A percentile compares a stretch with the other conserved stretches of the same genome.
Evolutionary conservation across 2,113 vertebrate species (phyloP).

Genomic region (Vicugna pacos): DNA sequence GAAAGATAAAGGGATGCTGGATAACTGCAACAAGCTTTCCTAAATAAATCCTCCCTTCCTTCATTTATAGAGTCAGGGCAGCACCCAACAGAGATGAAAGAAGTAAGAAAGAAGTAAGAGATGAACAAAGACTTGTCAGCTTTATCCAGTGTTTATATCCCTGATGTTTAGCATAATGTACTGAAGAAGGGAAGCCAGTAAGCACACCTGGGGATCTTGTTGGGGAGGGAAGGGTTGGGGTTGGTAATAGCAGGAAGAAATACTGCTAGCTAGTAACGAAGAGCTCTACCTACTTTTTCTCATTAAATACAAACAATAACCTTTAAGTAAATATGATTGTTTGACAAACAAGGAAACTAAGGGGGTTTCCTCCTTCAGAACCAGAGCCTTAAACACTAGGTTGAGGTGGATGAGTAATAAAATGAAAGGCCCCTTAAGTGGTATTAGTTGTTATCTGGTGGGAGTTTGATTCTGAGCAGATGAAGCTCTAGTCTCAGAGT

Average conservation of each 20-base stretch:
- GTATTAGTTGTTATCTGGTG: not conserved
- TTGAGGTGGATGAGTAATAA: not conserved
- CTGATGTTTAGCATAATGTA: not conserved
- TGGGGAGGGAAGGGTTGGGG: not conserved
- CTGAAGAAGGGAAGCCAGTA: not conserved
- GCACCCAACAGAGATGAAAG: not conserved
- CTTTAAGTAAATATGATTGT: not conserved
- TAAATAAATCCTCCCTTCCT: conserved; percentile 30
- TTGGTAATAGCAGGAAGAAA: not conserved
- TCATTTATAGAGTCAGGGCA: not conserved
- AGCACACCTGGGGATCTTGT: not conserved
- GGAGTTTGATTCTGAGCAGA: not conserved
- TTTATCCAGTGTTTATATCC: not conserved
- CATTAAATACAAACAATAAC: not conserved
- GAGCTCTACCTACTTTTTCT: not conserved
- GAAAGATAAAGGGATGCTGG: conserved; percentile 26
- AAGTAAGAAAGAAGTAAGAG: no score
- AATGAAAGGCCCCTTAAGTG: not conserved
- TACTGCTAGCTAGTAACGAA: not conserved
- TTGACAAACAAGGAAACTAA: conserved; percentile 41
- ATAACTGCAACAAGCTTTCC: not conserved
- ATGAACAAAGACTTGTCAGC: not conserved
- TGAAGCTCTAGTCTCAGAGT: not conserved
- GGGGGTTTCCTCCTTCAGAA: not conserved
- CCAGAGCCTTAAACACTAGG: not conserved